Evolutionary conservation across 2,888 invertebrate genomes (phyloP).

Genomic region (Thymelicus lineola): DNA sequence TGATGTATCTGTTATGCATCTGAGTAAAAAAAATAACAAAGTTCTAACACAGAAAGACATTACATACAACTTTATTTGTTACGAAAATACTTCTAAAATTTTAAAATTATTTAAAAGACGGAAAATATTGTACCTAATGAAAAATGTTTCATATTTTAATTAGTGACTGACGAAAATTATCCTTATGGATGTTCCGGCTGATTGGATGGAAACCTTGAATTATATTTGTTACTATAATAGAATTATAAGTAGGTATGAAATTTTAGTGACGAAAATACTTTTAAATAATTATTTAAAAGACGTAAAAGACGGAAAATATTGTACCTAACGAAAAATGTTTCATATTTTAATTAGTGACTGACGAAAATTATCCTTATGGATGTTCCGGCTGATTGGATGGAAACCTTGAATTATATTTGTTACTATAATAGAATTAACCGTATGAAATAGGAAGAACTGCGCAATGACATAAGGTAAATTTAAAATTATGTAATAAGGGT

Average conservation of each 20-base stretch:
- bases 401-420: not conserved
- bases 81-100: no score
- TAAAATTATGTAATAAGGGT: slow-evolving; percentile 14
- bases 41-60: no score
- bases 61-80: no score
- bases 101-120: not conserved
- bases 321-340: not conserved
- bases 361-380: not conserved
- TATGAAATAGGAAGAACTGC: slow-evolving; percentile 1
- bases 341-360: not conserved
- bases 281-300: no score
- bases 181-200: not conserved
- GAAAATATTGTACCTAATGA: not conserved
- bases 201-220: not conserved
- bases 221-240: not conserved
- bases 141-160: not conserved
- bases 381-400: not conserved
- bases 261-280: no score
- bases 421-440: not conserved
- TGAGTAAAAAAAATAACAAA: no score
- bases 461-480: slow-evolving; percentile 6
- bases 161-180: not conserved
- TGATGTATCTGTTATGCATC: no score
- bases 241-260: no score
- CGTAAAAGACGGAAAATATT: no score